Percentiles rank a stretch among this genome's conserved stretches.
phyloP scores from a whole-genome alignment of 2,113 vertebrate genomes.

The Heptranchias perlo region DNA sequence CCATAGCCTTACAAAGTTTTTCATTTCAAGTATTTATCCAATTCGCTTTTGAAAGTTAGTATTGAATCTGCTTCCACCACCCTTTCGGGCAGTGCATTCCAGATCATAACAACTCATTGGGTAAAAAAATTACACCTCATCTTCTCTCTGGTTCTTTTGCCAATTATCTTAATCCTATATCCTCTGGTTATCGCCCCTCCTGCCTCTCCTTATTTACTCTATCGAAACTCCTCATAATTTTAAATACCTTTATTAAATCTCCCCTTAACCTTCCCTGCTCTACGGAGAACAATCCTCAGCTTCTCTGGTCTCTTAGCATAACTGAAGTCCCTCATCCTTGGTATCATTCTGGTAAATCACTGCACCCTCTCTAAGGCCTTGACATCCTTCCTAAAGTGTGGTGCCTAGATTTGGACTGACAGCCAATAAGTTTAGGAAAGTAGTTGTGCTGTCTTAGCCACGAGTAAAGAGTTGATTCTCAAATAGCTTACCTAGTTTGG shows the following conservation, averaged over 20 bases:
- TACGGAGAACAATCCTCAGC: not conserved
- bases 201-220: not conserved
- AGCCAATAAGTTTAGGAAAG: not conserved
- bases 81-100: too few species aligned
- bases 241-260: not conserved
- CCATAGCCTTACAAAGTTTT: not conserved
- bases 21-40: not conserved
- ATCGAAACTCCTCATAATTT: not conserved
- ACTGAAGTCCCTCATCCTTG: not conserved
- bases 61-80: not conserved
- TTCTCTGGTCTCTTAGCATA: not conserved
- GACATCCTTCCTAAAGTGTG: not conserved
- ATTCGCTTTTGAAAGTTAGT: constrained; percentile 8
- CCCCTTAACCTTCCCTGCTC: not conserved
- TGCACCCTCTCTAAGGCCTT: not conserved
- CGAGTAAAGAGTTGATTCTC: not conserved
- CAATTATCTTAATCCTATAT: not conserved
- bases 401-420: not conserved
- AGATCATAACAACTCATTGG: not conserved
- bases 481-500: not conserved
- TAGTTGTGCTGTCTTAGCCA: not conserved
- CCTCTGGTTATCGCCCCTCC: not conserved
- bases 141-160: not conserved
- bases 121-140: not conserved
- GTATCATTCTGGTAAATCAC: not conserved